A percentile compares a stretch with the other conserved stretches of the same genome.
Conservation (phyloP, 1,140 invertebrate genomes). For the Caenorhabditis briggsae region DNA sequence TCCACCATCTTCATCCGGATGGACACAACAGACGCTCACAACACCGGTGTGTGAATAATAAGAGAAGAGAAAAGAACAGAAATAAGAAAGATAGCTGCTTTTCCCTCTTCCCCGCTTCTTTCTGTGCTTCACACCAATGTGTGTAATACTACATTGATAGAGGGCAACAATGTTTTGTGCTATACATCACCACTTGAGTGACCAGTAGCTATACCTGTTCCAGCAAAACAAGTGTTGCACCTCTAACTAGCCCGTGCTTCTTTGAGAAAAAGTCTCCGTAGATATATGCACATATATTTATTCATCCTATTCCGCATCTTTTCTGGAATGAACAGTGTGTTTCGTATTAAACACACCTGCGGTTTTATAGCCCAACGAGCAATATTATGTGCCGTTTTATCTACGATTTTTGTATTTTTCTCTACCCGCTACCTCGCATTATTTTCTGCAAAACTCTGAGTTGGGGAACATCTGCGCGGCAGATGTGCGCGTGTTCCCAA, state of each 20-base stretch:
- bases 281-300: background rate
- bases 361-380: background rate
- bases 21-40: conserved; percentile 14
- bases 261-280: too few relatives aligned
- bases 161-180: background rate
- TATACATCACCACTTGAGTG: background rate
- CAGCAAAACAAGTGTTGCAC: too few relatives aligned
- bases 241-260: too few relatives aligned
- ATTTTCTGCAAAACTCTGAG: background rate
- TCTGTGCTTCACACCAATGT: background rate
- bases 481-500: conserved; percentile 5
- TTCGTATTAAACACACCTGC: background rate
- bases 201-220: background rate
- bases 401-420: background rate
- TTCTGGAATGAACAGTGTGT: background rate
- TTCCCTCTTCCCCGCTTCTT: background rate
- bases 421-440: background rate
- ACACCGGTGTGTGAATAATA: conserved; percentile 12
- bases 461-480: conserved; percentile 30
- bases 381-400: conserved; percentile 15
- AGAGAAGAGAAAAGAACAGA: conserved; percentile 17
- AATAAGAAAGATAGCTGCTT: conserved; percentile 37
- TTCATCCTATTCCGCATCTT: background rate
- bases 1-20: conserved; percentile 30
- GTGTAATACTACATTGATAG: conserved; percentile 52